These are phyloP conservation scores for Aselliscus stoliczkanus DNA, from an alignment of 2,797 vertebrate species.

Conservation along the genomic window DNA sequence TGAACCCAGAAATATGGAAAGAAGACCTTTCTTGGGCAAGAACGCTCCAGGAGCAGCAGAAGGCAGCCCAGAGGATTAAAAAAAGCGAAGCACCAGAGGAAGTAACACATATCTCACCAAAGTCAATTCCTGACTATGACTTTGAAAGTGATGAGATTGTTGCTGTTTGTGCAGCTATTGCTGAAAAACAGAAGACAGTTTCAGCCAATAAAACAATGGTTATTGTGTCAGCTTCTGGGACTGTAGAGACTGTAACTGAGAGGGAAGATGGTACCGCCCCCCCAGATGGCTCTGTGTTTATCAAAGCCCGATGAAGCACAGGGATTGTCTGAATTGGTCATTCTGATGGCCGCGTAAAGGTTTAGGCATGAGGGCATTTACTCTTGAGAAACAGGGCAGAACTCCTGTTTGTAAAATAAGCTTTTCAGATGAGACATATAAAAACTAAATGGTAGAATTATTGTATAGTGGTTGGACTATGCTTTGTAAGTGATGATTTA, in stretches of 20 bases:
- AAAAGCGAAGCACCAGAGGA: constrained; percentile 77
- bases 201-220: constrained; percentile 84
- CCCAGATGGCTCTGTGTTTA: constrained; percentile 83
- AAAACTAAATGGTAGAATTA: constrained; percentile 41
- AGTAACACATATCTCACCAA: constrained; percentile 79
- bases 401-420: constrained; percentile 9
- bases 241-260: constrained; percentile 82
- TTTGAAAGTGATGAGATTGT: constrained; percentile 97
- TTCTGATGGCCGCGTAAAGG: neutral
- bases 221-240: constrained; percentile 84
- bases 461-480: constrained; percentile 18
- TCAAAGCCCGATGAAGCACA: constrained; percentile 87
- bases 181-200: constrained; percentile 86
- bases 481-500: constrained; percentile 24
- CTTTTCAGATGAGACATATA: constrained; percentile 34
- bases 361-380: neutral
- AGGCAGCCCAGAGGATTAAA: constrained; percentile 77
- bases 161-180: constrained; percentile 92
- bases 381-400: constrained; percentile 1
- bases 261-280: constrained; percentile 67
- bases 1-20: constrained; percentile 89
- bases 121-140: constrained; percentile 92
- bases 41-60: constrained; percentile 85
- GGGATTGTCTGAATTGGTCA: neutral
- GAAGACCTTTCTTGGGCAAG: constrained; percentile 94